Evolutionary conservation across 2,797 vertebrate species (phyloP).

Genomic region (Australoheros facetus): DNA sequence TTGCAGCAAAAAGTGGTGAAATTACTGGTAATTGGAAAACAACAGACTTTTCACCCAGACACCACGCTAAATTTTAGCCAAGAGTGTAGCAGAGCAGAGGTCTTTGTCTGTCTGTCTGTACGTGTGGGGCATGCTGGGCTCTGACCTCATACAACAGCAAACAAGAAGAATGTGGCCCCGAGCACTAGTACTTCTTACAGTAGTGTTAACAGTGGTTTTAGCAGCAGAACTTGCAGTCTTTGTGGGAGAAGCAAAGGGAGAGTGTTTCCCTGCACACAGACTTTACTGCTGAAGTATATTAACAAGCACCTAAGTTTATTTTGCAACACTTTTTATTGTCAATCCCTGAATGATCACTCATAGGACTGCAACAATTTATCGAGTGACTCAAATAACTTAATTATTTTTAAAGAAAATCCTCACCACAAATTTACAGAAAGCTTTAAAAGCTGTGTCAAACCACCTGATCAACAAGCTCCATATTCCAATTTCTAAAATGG

Average conservation of each 20-base stretch:
- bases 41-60: slow-evolving; percentile 22
- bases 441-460: too few relatives aligned
- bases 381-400: too few relatives aligned
- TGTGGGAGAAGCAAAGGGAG: neutral
- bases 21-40: slow-evolving; percentile 6
- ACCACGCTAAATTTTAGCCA: neutral
- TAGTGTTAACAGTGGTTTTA: slow-evolving; percentile 1
- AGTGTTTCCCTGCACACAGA: fast-evolving
- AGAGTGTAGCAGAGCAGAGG: slow-evolving; percentile 4
- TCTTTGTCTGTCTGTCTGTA: neutral
- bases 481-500: too few relatives aligned
- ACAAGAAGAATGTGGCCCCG: slow-evolving; percentile 20
- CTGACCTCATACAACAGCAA: slow-evolving; percentile 26
- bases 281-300: neutral
- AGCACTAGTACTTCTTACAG: neutral
- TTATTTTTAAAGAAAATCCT: too few relatives aligned
- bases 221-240: neutral
- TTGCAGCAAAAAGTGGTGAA: slow-evolving; percentile 6
- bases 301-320: neutral
- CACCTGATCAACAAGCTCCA: too few relatives aligned
- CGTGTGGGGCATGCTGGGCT: neutral
- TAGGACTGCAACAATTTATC: too few relatives aligned
- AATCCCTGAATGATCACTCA: neutral
- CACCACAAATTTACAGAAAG: too few relatives aligned
- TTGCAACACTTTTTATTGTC: neutral